Percentiles rank a stretch among this genome's conserved stretches.
These are phyloP conservation scores for Pegoplata infirma DNA, from an alignment of 2,888 invertebrate genomes.

Conservation along the genomic window DNA sequence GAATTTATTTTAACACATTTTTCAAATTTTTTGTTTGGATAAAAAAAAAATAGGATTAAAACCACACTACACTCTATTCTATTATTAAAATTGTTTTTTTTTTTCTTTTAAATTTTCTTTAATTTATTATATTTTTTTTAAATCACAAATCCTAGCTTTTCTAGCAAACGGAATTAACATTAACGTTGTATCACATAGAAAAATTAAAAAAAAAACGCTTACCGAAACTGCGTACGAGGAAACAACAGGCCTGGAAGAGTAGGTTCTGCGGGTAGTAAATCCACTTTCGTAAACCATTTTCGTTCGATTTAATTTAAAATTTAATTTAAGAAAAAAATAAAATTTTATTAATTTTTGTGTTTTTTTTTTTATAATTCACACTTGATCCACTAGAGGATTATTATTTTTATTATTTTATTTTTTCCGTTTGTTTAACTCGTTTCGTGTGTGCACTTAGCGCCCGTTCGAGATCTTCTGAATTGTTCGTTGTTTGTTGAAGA, in stretches of 20 bases:
- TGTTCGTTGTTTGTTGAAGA: slow-evolving; percentile 66
- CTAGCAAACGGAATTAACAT: slow-evolving; percentile 15
- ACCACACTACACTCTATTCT: slow-evolving; percentile 57
- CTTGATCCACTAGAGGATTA: slow-evolving; percentile 52
- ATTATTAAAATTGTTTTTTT: slow-evolving; percentile 23
- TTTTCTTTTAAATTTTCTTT: slow-evolving; percentile 4
- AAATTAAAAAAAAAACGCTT: slow-evolving; percentile 78
- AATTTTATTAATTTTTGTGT: slow-evolving; percentile 22
- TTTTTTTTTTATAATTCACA: slow-evolving; percentile 62
- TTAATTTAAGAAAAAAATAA: slow-evolving; percentile 13
- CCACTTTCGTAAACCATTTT: slow-evolving; percentile 96
- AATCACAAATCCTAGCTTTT: slow-evolving; percentile 25
- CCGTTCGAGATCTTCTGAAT: slow-evolving; percentile 78
- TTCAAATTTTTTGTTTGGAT: slow-evolving; percentile 28
- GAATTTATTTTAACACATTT: slow-evolving; percentile 53
- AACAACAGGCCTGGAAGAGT: slow-evolving; percentile 83
- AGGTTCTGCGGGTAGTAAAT: slow-evolving; percentile 92
- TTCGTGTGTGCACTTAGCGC: slow-evolving; percentile 75
- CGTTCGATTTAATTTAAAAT: slow-evolving; percentile 64
- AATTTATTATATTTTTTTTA: not conserved
- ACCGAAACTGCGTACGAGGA: slow-evolving; percentile 90
- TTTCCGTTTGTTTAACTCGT: slow-evolving; percentile 69
- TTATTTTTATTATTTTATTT: slow-evolving; percentile 9
- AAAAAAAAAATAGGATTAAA: slow-evolving; percentile 29
- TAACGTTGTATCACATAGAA: slow-evolving; percentile 19